Evolutionary conservation across 2,113 vertebrate genomes (phyloP).

Genomic region (Carassius auratus): DNA sequence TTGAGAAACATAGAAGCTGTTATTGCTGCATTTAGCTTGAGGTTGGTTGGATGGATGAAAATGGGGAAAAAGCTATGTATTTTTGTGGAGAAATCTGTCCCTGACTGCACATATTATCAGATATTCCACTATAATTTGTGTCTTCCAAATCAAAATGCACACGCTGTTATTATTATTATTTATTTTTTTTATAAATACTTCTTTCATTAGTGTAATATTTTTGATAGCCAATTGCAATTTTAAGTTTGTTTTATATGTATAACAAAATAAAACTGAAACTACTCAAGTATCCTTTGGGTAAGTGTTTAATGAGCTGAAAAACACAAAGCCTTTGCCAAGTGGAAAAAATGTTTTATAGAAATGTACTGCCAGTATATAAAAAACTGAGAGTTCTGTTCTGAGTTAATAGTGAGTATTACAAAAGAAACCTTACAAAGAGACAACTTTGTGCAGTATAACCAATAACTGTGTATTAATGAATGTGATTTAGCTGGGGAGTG

Average conservation of each 20-base stretch:
- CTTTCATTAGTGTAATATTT: neutral
- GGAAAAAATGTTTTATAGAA: neutral
- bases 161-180: neutral
- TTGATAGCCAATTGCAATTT: neutral
- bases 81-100: neutral
- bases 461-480: neutral
- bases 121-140: neutral
- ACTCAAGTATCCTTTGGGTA: neutral
- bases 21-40: neutral
- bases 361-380: neutral
- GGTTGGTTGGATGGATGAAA: neutral
- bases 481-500: neutral
- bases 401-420: neutral
- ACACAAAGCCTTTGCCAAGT: neutral
- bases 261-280: neutral
- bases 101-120: neutral
- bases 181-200: neutral
- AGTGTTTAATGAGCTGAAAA: neutral
- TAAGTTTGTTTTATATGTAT: neutral
- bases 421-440: neutral
- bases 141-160: neutral
- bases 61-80: neutral
- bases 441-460: too few relatives aligned
- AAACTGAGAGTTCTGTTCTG: neutral
- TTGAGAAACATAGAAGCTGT: neutral